Conservation (phyloP, 2,888 invertebrate species). For the Crepidodera aurea region DNA sequence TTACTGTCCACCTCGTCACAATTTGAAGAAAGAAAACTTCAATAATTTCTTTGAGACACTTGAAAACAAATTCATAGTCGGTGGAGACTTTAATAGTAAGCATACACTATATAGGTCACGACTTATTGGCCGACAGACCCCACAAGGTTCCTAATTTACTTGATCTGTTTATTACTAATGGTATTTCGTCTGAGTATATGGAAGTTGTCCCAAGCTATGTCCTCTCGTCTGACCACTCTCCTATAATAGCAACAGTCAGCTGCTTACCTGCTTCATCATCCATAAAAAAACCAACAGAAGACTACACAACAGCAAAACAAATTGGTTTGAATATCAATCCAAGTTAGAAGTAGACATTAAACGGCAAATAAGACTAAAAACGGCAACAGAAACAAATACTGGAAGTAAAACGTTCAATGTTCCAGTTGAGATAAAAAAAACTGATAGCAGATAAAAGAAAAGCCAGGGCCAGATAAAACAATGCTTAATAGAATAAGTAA, state of each 20-base stretch:
- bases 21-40: background rate
- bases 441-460: too few species aligned
- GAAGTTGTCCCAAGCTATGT: background rate
- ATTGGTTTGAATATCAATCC: background rate
- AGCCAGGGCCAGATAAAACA: background rate
- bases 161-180: background rate
- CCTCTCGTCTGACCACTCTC: background rate
- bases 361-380: slow-evolving; percentile 1
- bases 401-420: too few species aligned
- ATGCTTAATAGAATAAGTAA: background rate
- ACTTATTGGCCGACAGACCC: background rate
- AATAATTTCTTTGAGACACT: background rate
- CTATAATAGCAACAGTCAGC: background rate
- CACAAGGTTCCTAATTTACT: background rate
- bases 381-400: background rate
- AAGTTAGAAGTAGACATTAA: background rate
- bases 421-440: too few species aligned
- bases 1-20: background rate
- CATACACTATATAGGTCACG: background rate
- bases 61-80: background rate
- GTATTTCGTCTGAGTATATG: background rate
- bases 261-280: background rate
- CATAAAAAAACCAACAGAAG: background rate
- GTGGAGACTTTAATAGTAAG: background rate
- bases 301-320: background rate